Conservation (phyloP, 2,113 vertebrate species). For the Acanthochromis polyacanthus region DNA sequence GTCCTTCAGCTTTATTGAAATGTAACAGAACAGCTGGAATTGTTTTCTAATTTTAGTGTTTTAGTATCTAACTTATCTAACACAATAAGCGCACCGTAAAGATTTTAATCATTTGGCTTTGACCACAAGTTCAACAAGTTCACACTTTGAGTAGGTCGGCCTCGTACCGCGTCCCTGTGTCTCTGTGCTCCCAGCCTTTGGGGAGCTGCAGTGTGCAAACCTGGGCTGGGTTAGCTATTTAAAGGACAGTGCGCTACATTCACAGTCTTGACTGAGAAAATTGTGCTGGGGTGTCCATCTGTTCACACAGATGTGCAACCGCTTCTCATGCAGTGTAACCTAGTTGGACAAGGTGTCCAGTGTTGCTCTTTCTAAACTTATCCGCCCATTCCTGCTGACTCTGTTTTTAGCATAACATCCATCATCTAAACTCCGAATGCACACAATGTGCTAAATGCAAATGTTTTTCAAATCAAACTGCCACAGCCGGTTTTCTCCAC, state of each 20-base stretch:
- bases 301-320: constrained; percentile 52
- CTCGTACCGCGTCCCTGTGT: neutral
- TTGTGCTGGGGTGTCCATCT: constrained; percentile 49
- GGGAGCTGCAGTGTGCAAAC: constrained; percentile 53
- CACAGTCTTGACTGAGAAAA: constrained; percentile 40
- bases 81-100: neutral
- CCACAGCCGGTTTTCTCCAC: neutral
- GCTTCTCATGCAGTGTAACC: constrained; percentile 18
- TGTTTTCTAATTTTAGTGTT: neutral
- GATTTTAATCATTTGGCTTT: constrained; percentile 1
- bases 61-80: neutral
- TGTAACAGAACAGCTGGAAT: neutral
- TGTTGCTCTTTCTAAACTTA: neutral
- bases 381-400: neutral
- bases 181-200: constrained; percentile 45
- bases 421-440: neutral
- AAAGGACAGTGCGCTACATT: constrained; percentile 66
- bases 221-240: constrained; percentile 62
- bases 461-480: neutral
- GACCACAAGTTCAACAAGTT: constrained; percentile 23
- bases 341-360: constrained; percentile 32
- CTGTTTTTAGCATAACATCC: neutral
- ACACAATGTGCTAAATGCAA: neutral
- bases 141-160: constrained; percentile 16
- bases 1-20: too few relatives aligned